These are phyloP conservation scores for Tetraneura akinire DNA, from an alignment of 1,140 invertebrate species.

Conservation along the genomic window DNA sequence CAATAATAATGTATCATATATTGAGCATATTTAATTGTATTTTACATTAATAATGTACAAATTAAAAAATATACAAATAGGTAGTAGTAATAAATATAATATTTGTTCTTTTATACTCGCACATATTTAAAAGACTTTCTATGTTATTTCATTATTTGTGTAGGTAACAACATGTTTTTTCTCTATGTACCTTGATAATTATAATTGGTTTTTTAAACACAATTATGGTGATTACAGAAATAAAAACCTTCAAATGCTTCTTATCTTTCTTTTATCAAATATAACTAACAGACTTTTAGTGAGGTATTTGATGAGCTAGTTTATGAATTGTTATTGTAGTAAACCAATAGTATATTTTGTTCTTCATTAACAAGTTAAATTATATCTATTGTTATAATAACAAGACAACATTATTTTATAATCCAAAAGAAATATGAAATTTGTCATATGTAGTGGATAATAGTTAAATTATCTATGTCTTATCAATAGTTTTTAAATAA, in stretches of 20 bases:
- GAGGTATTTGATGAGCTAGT: not conserved
- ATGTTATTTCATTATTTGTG: constrained; percentile 7
- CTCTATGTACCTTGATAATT: constrained; percentile 18
- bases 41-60: not conserved
- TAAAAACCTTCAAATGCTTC: constrained; percentile 4
- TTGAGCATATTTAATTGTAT: not conserved
- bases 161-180: not conserved
- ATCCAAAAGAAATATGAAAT: too few species aligned
- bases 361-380: not conserved
- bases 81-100: not conserved
- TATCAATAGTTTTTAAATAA: too few species aligned
- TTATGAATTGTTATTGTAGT: not conserved
- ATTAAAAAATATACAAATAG: not conserved
- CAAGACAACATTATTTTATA: too few species aligned
- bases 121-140: not conserved
- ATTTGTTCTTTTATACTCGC: not conserved
- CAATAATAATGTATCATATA: constrained; percentile 7
- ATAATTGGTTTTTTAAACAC: constrained; percentile 28
- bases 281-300: not conserved
- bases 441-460: too few species aligned
- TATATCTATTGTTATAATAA: too few species aligned
- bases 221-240: constrained; percentile 3
- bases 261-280: constrained; percentile 29
- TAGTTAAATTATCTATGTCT: too few species aligned
- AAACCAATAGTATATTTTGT: not conserved